Conservation (phyloP, 2,888 invertebrate species). For the Cyclophora albipunctata region DNA sequence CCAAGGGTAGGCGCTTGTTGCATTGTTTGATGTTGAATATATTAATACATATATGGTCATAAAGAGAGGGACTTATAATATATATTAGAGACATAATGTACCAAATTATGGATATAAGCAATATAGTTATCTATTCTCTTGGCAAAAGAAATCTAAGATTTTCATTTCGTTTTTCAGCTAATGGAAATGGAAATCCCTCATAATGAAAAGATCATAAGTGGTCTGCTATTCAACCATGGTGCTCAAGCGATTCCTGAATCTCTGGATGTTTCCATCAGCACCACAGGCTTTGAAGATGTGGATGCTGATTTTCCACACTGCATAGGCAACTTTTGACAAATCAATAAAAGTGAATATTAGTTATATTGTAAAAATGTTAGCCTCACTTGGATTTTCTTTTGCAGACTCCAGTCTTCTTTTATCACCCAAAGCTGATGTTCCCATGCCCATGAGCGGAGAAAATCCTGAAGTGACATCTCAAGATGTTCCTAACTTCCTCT, state of each 20-base stretch:
- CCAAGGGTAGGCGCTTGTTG: conserved; percentile 11
- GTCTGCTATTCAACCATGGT: conserved; percentile 46
- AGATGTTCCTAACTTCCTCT: conserved; percentile 54
- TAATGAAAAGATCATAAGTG: conserved; percentile 21
- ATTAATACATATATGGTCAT: no score
- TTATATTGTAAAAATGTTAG: no score
- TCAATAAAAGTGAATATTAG: neutral
- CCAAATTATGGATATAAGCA: no score
- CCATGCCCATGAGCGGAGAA: conserved; percentile 25
- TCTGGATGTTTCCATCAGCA: conserved; percentile 49
- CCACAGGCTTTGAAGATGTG: conserved; percentile 54
- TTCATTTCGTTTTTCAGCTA: conserved; percentile 17
- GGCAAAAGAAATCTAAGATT: no score
- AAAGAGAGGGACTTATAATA: no score
- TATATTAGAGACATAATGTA: no score
- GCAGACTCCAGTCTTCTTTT: conserved; percentile 56
- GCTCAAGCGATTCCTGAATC: conserved; percentile 45
- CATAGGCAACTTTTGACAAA: conserved; percentile 32
- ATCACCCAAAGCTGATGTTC: conserved; percentile 56
- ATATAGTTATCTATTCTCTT: no score
- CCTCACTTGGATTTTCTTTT: conserved; percentile 9
- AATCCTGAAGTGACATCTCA: conserved; percentile 38
- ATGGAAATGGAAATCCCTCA: conserved; percentile 18
- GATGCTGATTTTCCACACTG: conserved; percentile 51
- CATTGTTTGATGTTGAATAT: no score